Base-by-base conservation (phyloP, 2,113 vertebrate genomes). In the Chauna torquata region DNA sequence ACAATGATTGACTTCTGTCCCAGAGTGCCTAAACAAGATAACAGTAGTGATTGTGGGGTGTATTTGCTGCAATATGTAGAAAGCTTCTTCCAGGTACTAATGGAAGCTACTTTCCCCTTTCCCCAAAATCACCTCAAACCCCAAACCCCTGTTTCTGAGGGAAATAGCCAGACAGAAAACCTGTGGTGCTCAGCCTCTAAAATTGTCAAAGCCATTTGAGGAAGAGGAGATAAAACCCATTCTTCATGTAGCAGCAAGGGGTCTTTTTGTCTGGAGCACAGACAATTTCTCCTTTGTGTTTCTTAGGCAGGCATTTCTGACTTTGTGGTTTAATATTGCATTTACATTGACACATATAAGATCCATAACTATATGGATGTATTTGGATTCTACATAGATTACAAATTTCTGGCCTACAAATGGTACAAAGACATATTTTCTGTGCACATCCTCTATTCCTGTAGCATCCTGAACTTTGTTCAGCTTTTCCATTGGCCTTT, bases 21-120 rank as follows among this genome's bases (percentile, higher is more conserved):
- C 88, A 98, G 98, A 94, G 99, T 99, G 84, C 99, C 99, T 68
- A 99, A 99, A 82, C 99, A 99, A 96, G 98, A 99, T 96, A 99
- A 99, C 95, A 99, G 98, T 97, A 99, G 99, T 82, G 99, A 99
- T 94, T 99, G 99, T 91, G 99, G 99, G 28, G 98, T 99, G 25
- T 99, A 99, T 94, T 98, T 99, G 86, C 97, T 99, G 57, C 99
- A 99, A 14, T 99, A 99, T 59, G 99, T 99, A 20, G 99, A 99
- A 97, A 99, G 98, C 89, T 99, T 99, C 97, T 97, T 99, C 47
- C 98, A 99, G 99, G 99, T 99, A 98, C 25, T 81, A 49, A 90
- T 86, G 69, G 59, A 90, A 83, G 27, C 57, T 86, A n/a, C 28
- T 23, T 64, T 64, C 6, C 12, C 9, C 13, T 77, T 83, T 86